Evolutionary conservation across 2,113 vertebrate species (phyloP).

Genomic region (Hystrix brachyura): DNA sequence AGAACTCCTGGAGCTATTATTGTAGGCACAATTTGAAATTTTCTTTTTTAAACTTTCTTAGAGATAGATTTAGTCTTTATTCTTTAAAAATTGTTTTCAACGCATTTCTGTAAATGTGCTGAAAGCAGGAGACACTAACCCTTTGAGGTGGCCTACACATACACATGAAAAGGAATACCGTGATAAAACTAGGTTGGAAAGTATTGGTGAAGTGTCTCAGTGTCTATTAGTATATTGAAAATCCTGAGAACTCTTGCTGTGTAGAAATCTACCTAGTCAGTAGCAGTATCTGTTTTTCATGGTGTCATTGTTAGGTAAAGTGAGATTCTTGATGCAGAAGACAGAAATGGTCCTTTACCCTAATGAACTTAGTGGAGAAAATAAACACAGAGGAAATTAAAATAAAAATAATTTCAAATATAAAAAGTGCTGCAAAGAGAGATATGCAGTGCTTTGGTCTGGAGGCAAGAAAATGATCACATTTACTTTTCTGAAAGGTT

Average conservation of each 20-base stretch:
- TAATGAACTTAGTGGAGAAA: background rate
- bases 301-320: background rate
- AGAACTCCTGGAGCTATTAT: background rate
- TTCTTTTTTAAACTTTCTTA: background rate
- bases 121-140: background rate
- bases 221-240: background rate
- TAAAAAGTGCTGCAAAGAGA: background rate
- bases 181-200: background rate
- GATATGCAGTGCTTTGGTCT: background rate
- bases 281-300: background rate
- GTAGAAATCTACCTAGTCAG: background rate
- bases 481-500: background rate
- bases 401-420: background rate
- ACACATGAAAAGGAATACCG: background rate
- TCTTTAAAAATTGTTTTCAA: conserved; percentile 18
- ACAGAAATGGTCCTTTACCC: background rate
- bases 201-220: background rate
- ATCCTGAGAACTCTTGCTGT: background rate
- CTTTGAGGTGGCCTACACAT: background rate
- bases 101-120: background rate
- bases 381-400: background rate
- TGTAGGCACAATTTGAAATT: conserved; percentile 32
- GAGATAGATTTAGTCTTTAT: conserved; percentile 18
- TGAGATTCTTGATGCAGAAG: background rate
- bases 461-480: background rate